Conservation (phyloP, 2,888 invertebrate genomes). For the Ephialtes manifestator region DNA sequence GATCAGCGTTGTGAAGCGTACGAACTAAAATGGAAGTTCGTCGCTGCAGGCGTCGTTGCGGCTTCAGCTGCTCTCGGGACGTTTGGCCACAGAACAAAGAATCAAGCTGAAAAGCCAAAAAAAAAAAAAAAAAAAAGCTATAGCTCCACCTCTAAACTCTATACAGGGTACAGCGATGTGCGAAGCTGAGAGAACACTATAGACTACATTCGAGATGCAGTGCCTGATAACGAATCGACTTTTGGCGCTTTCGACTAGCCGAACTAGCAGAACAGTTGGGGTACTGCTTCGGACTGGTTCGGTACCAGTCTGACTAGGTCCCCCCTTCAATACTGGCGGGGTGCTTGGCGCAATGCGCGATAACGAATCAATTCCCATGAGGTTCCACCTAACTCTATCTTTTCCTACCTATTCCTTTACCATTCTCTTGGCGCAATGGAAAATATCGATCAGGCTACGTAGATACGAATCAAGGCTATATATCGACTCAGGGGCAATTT, state of each 20-base stretch:
- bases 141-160: constrained; percentile 6
- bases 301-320: neutral
- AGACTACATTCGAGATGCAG: constrained; percentile 42
- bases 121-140: constrained; percentile 36
- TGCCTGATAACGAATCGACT: constrained; percentile 62
- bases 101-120: constrained; percentile 1
- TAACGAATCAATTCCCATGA: constrained; percentile 68
- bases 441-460: constrained; percentile 48
- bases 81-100: constrained; percentile 44
- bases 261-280: constrained; percentile 21
- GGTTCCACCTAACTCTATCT: constrained; percentile 56
- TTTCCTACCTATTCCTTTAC: constrained; percentile 45
- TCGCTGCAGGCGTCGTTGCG: constrained; percentile 43
- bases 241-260: constrained; percentile 35
- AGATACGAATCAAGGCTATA: neutral
- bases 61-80: constrained; percentile 30
- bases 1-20: neutral
- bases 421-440: constrained; percentile 46
- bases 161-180: neutral
- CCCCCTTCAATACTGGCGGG: constrained; percentile 26
- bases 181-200: constrained; percentile 10
- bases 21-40: neutral
- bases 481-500: neutral
- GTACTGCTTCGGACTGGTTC: constrained; percentile 15
- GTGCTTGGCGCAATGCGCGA: constrained; percentile 62